Evolutionary conservation across 2,113 vertebrate genomes (phyloP), one percentile per base, ranked within the genome.

Genomic region (Zonotrichia leucophrys): DNA sequence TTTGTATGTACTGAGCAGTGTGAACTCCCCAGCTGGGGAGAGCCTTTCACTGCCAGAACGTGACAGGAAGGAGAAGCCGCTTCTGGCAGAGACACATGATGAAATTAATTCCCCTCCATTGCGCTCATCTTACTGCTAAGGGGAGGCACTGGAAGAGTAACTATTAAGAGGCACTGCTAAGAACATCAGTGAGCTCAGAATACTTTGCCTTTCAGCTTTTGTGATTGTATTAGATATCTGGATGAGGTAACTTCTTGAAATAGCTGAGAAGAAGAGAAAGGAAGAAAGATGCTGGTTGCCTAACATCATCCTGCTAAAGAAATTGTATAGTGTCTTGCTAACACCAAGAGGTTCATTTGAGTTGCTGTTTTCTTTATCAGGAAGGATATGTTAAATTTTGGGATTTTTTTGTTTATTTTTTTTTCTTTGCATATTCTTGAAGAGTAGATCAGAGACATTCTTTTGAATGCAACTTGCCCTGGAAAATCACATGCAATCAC

Each of bases 221-320:
- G 62, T 95, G 74, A 87, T 94, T 94, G 92, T 89, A 68, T 89
- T 89, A 82, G 89, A 9, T 69, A 39, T n/a, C 33, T 7, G 39
- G 72, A 75, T 94, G 84, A 87, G 59, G 55, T 85, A 80, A 89
- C 46, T 24, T 66, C 49, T 55, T 80, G 76, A 95, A 96, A 92
- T 46, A 91, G 69, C 35, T 66, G 66, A 87, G 66, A 72, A 41
- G 68, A 94, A 82, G 77, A 68, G 14, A 74, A 67, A 74, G 39
- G 55, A 74, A 67, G 50, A 70, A 68, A 84, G 31, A 53, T 53
- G 41, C 37, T 12, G 5, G 12, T 68, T 91, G 69, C 69, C 69
- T 72, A 55, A 70, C 21, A 67, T 85, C 67, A 73, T 24, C 41
- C 66, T 82, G 69, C 84, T 49, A 27, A 67, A 87, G 76, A 78